Conservation (phyloP, 2,113 vertebrate genomes). For the Sturnira hondurensis region DNA sequence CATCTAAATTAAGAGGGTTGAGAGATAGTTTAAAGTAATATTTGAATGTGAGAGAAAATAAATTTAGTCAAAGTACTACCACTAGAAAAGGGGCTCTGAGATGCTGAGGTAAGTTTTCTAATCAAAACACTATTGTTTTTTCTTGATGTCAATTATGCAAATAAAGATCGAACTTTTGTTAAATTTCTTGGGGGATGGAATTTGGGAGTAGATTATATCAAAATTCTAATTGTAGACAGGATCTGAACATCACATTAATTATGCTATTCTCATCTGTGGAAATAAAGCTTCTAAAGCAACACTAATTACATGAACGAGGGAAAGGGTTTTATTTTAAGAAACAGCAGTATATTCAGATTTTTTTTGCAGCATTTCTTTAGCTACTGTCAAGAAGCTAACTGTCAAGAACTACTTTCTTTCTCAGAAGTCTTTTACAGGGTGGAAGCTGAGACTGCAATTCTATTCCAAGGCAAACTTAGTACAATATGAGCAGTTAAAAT, state of each 20-base stretch:
- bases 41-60: constrained; percentile 3
- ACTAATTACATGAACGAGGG: constrained; percentile 25
- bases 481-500: constrained; percentile 45
- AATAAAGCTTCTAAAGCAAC: constrained; percentile 21
- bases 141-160: neutral
- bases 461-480: constrained; percentile 30
- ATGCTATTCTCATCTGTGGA: neutral
- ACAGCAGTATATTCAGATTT: constrained; percentile 20
- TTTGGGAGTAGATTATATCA: neutral
- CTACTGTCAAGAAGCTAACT: constrained; percentile 13
- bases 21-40: neutral
- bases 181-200: neutral
- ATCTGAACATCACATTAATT: constrained; percentile 15
- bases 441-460: constrained; percentile 38
- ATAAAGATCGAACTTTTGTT: neutral
- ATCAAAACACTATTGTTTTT: neutral
- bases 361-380: constrained; percentile 52
- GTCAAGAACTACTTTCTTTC: constrained; percentile 34
- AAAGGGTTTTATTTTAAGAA: constrained; percentile 38
- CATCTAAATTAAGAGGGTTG: neutral
- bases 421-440: constrained; percentile 23
- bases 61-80: neutral
- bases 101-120: neutral
- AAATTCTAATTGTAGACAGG: neutral
- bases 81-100: neutral